These are phyloP conservation scores for Sebastes fasciatus DNA, from an alignment of 2,113 vertebrate genomes.

Conservation along the genomic window DNA sequence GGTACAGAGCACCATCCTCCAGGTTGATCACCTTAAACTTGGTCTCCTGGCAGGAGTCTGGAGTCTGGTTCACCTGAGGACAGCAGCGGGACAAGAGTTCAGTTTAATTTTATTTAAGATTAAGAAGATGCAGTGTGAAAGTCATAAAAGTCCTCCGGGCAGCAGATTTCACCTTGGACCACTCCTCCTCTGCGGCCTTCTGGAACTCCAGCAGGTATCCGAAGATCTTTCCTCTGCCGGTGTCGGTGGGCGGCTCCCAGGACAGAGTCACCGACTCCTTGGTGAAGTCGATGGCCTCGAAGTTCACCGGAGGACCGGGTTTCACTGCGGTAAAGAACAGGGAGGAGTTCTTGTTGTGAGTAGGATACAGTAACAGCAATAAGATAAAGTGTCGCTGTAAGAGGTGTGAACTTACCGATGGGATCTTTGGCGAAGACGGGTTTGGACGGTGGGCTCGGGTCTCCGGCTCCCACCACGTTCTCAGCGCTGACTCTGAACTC, in stretches of 20 bases:
- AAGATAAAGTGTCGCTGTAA: too few species aligned
- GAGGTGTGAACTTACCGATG: slow-evolving; percentile 86
- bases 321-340: slow-evolving; percentile 83
- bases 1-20: slow-evolving; percentile 91
- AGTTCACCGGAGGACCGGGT: slow-evolving; percentile 92
- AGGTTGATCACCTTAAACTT: slow-evolving; percentile 92
- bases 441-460: slow-evolving; percentile 96
- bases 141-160: background rate
- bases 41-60: slow-evolving; percentile 95
- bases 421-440: slow-evolving; percentile 97
- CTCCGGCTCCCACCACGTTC: slow-evolving; percentile 94
- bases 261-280: slow-evolving; percentile 93
- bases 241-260: slow-evolving; percentile 93
- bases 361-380: background rate
- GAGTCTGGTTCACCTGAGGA: slow-evolving; percentile 89
- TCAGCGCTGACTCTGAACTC: slow-evolving; percentile 98
- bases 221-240: slow-evolving; percentile 95
- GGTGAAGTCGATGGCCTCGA: slow-evolving; percentile 91
- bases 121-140: too few species aligned
- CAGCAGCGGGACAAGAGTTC: background rate
- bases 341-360: background rate
- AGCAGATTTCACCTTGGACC: slow-evolving; percentile 85
- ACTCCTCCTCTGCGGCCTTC: slow-evolving; percentile 94
- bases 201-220: slow-evolving; percentile 97
- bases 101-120: too few species aligned